Percentiles rank a stretch among this genome's conserved stretches.
Evolutionary conservation across 1,140 invertebrate genomes (phyloP).

Genomic region (Zaprionus camerounensis): DNA sequence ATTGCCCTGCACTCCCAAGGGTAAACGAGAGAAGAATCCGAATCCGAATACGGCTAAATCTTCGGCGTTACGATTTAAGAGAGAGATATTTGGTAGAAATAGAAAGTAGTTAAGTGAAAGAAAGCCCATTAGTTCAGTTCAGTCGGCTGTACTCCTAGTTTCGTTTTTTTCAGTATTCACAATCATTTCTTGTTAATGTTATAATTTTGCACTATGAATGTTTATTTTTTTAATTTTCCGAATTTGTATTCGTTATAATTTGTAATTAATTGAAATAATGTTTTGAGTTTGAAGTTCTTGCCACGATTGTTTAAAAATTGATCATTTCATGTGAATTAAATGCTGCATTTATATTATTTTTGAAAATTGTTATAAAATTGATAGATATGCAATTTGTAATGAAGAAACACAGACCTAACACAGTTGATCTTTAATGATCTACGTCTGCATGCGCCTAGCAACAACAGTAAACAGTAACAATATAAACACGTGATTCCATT

Average conservation of each 20-base stretch:
- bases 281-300: conserved; percentile 7
- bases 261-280: conserved; percentile 7
- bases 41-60: conserved; percentile 48
- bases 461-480: too few relatives aligned
- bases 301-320: background rate
- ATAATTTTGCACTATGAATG: conserved; percentile 8
- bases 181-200: conserved; percentile 8
- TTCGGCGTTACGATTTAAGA: conserved; percentile 64
- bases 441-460: too few relatives aligned
- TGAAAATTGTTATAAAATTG: background rate
- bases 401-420: too few relatives aligned
- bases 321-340: background rate
- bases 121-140: background rate
- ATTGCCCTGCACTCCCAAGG: background rate
- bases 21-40: background rate
- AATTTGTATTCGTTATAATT: conserved; percentile 11
- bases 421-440: too few relatives aligned
- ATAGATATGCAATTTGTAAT: background rate
- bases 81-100: conserved; percentile 32
- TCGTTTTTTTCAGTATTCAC: background rate
- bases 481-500: background rate
- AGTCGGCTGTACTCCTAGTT: conserved; percentile 4
- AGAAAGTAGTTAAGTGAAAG: conserved; percentile 9
- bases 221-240: conserved; percentile 5
- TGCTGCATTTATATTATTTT: background rate